phyloP scores from a whole-genome alignment of 2,888 invertebrate genomes.

The Parnassius glacialis region DNA sequence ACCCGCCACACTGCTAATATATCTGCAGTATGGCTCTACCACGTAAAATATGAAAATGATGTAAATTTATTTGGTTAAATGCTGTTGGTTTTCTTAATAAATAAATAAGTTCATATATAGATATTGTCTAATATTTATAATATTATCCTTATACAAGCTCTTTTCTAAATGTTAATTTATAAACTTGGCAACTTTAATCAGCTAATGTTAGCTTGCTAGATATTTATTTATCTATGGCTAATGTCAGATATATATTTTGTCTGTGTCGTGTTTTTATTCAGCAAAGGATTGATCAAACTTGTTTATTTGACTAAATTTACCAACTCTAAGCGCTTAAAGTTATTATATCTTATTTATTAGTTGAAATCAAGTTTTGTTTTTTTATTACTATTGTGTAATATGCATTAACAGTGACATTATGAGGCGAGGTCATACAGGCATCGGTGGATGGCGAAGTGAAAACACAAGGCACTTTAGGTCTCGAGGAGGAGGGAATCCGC shows the following conservation, averaged over 20 bases:
- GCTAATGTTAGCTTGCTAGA: conserved; percentile 40
- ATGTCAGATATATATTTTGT: conserved; percentile 15
- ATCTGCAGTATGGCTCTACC: too few species aligned
- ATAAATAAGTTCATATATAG: too few species aligned
- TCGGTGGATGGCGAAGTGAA: conserved; percentile 71
- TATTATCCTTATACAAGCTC: too few species aligned
- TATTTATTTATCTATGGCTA: not conserved
- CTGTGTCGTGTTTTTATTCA: conserved; percentile 46
- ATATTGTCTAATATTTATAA: too few species aligned
- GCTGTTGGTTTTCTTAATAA: too few species aligned
- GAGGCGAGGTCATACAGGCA: conserved; percentile 73
- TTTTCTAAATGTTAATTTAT: too few species aligned
- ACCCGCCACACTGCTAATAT: too few species aligned
- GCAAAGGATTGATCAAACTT: conserved; percentile 53
- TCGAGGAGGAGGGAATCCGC: conserved; percentile 54
- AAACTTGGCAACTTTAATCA: conserved; percentile 8
- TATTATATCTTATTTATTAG: not conserved
- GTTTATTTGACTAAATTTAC: conserved; percentile 31
- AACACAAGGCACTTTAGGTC: conserved; percentile 67
- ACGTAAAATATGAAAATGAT: too few species aligned
- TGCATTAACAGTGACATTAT: conserved; percentile 59
- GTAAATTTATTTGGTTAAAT: too few species aligned
- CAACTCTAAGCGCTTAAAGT: not conserved
- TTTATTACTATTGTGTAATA: conserved; percentile 38
- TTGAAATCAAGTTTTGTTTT: conserved; percentile 1